phyloP scores from a whole-genome alignment of 2,888 invertebrate genomes.

The Tricholauxania praeusta region DNA sequence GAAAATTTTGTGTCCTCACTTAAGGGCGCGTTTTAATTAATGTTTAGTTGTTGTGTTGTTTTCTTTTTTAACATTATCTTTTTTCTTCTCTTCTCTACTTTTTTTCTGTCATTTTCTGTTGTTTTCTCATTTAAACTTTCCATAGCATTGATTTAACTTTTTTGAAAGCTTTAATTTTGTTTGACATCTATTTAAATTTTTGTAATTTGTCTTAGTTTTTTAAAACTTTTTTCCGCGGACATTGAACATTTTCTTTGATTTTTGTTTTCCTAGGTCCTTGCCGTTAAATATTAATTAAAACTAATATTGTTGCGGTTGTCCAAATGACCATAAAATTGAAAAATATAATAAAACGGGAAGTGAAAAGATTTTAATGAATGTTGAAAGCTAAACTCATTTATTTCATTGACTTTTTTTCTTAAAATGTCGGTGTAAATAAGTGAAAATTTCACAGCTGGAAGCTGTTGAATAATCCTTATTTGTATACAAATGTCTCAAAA shows the following conservation, averaged over 20 bases:
- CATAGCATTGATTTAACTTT: background rate
- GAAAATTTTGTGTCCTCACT: constrained; percentile 11
- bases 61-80: background rate
- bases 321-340: constrained; percentile 2
- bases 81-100: background rate
- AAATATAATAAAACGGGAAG: background rate
- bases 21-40: constrained; percentile 29
- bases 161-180: background rate
- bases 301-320: background rate
- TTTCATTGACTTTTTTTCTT: background rate
- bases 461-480: too few relatives aligned
- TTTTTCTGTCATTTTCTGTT: background rate
- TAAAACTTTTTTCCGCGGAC: background rate
- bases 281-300: constrained; percentile 21
- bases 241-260: background rate
- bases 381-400: background rate
- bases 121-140: background rate
- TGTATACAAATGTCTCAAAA: too few relatives aligned
- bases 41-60: constrained; percentile 13
- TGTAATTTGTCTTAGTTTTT: background rate
- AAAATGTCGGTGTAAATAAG: too few relatives aligned
- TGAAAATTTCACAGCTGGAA: too few relatives aligned
- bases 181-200: background rate
- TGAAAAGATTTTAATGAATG: constrained; percentile 12
- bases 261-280: background rate